Base-by-base conservation (phyloP, 2,888 invertebrate genomes). In the Nowickia ferox region DNA sequence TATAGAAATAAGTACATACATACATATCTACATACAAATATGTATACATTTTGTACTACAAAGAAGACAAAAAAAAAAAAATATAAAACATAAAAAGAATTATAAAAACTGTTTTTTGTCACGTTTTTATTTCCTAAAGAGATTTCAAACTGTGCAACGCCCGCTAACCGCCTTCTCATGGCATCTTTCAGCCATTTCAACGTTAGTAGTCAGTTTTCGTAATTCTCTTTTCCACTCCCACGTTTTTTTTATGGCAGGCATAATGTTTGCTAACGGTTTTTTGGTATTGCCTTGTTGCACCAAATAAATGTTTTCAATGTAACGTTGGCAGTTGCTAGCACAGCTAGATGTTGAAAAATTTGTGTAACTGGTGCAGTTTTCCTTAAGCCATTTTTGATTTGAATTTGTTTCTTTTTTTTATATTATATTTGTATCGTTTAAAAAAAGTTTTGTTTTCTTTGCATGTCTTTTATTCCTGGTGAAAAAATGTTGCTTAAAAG, bases 301-400 rank as follows among this genome's bases (percentile, higher is more conserved):
- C 61, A 69, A 84, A 72, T 78, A 72, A 84, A 81, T 81, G 68
- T 77, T 77, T 72, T 84, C 61, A 55, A 59, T 81, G 76, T 59
- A 76, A 68, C 48, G 53, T 61, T 77, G 55, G 71, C 17, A 71
- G 0, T 53, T 13, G 53, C 1, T 40, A 11, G 17, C 40, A 22
- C 48, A 79, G 48, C 61, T 63, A 57, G 65, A 77, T 83, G 83
- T 59, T 48, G 42, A 66, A 66, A 68, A 40, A 17, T 11, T 68
- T 77, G 48, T 59, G 30, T 65, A 75, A 83, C 65, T 65, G 55
- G 65, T 72, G 57, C 76, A 77, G 48, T 59, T 77, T 59, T 77
- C 83, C 77, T 83, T 77, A 83, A 84, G 83, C 77, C 66, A 84
- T 78, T 72, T 84, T 84, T 84, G 83, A 78, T 84, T 84, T 84